Percentiles rank a stretch among this genome's conserved stretches.
These are phyloP conservation scores for Magallana angulata DNA, from an alignment of 1,140 invertebrate genomes.

Conservation along the genomic window DNA sequence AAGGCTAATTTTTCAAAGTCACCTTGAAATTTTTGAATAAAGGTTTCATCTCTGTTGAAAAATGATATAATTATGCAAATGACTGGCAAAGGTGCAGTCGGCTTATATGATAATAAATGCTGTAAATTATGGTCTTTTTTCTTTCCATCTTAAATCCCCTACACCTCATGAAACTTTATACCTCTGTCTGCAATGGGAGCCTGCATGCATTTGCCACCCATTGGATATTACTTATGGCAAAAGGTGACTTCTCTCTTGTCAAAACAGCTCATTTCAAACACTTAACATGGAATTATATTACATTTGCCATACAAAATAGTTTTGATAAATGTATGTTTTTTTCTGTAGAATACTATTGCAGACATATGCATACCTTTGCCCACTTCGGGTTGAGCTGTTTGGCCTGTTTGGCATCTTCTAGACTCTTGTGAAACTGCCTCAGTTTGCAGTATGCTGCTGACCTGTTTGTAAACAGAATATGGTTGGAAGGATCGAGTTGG, in stretches of 20 bases:
- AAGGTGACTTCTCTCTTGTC: background rate
- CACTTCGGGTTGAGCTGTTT: slow-evolving; percentile 89
- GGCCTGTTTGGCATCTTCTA: slow-evolving; percentile 92
- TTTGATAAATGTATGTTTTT: slow-evolving; percentile 21
- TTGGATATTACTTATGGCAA: background rate
- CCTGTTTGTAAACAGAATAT: slow-evolving; percentile 93
- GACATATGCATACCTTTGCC: slow-evolving; percentile 85
- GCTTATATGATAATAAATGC: background rate
- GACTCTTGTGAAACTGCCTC: slow-evolving; percentile 85
- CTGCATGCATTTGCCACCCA: slow-evolving; percentile 11
- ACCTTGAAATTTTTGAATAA: slow-evolving; percentile 34
- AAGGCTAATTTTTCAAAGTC: slow-evolving; percentile 33
- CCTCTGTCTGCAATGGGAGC: background rate
- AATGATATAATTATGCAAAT: slow-evolving; percentile 33
- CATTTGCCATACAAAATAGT: background rate
- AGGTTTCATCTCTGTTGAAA: background rate
- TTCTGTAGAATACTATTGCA: background rate
- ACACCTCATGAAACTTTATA: slow-evolving; percentile 21
- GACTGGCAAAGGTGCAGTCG: background rate
- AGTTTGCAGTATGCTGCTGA: slow-evolving; percentile 92
- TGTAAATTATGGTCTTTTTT: background rate
- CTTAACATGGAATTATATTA: background rate
- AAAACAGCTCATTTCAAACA: slow-evolving; percentile 22
- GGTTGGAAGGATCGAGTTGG: slow-evolving; percentile 87
- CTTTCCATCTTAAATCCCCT: slow-evolving; percentile 13